Evolutionary conservation across 2,113 vertebrate species (phyloP).

Genomic region (Hemibagrus wyckioides): DNA sequence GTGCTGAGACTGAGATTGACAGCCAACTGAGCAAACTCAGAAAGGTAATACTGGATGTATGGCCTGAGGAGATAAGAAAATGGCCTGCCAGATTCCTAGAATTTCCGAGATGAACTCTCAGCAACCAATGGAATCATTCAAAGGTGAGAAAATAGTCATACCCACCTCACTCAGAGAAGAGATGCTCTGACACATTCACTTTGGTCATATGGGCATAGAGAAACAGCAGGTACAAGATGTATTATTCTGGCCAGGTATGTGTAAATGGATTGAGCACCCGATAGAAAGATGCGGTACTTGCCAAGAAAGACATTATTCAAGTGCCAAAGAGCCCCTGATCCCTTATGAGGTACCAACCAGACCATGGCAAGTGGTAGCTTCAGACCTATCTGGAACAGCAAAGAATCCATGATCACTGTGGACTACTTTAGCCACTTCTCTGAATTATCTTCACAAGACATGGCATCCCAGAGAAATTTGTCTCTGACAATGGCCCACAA

Average conservation of each 20-base stretch:
- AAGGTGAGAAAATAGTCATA: conserved; percentile 29
- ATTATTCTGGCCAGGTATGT: conserved; percentile 40
- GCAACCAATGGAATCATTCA: background rate
- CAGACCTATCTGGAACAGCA: no score
- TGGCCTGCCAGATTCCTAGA: conserved; percentile 28
- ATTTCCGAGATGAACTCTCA: conserved; percentile 5
- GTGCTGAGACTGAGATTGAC: conserved; percentile 4
- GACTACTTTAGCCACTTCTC: no score
- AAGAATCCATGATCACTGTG: no score
- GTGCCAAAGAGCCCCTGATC: conserved; percentile 9
- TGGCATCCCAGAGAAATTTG: background rate
- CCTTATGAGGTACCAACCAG: conserved; percentile 18
- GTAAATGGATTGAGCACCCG: conserved; percentile 18
- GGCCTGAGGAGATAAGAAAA: background rate
- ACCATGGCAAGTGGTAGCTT: no score
- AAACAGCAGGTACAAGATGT: conserved; percentile 9
- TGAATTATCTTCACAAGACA: background rate
- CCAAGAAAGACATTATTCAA: conserved; percentile 2
- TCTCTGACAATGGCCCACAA: background rate
- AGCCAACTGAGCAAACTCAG: background rate
- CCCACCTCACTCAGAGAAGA: conserved; percentile 8
- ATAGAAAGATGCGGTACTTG: background rate
- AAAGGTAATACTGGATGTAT: background rate
- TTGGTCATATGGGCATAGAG: conserved; percentile 25
- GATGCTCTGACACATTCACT: conserved; percentile 3